phyloP scores from a whole-genome alignment of 1,140 invertebrate species.

The Zaprionus capensis region DNA sequence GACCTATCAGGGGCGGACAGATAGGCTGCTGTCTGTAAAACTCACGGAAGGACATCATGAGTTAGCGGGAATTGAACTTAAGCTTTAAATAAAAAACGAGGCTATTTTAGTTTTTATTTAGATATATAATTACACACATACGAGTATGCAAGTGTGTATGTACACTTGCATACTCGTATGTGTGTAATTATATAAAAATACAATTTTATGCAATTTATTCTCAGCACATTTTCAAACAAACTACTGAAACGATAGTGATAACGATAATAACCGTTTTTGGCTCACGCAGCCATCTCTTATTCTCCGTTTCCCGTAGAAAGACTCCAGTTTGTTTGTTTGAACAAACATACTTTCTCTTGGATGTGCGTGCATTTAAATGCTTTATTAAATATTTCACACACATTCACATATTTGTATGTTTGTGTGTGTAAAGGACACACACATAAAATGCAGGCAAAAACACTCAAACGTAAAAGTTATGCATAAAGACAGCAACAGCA shows the following conservation, averaged over 20 bases:
- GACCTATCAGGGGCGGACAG: constrained; percentile 11
- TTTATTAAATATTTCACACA: constrained; percentile 7
- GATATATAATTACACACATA: too few species aligned
- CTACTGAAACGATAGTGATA: not conserved
- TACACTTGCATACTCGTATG: not conserved
- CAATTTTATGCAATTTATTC: not conserved
- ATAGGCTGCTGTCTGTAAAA: not conserved
- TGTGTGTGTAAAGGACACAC: not conserved
- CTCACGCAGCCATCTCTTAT: constrained; percentile 7
- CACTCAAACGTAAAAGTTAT: constrained; percentile 71
- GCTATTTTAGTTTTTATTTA: not conserved
- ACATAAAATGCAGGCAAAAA: constrained; percentile 78
- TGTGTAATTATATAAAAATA: not conserved
- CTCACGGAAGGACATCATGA: not conserved
- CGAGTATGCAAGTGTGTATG: too few species aligned
- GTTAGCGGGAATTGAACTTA: not conserved
- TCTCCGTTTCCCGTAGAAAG: too few species aligned
- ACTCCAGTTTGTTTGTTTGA: not conserved
- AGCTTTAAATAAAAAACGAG: not conserved
- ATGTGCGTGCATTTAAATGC: constrained; percentile 2
- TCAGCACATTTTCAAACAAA: not conserved
- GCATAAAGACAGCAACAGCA: constrained; percentile 68
- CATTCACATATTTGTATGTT: not conserved
- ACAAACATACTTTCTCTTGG: not conserved
- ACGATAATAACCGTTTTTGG: not conserved